These are phyloP conservation scores for Drosophila mayaguana DNA, from an alignment of 2,888 invertebrate genomes.

Conservation along the genomic window DNA sequence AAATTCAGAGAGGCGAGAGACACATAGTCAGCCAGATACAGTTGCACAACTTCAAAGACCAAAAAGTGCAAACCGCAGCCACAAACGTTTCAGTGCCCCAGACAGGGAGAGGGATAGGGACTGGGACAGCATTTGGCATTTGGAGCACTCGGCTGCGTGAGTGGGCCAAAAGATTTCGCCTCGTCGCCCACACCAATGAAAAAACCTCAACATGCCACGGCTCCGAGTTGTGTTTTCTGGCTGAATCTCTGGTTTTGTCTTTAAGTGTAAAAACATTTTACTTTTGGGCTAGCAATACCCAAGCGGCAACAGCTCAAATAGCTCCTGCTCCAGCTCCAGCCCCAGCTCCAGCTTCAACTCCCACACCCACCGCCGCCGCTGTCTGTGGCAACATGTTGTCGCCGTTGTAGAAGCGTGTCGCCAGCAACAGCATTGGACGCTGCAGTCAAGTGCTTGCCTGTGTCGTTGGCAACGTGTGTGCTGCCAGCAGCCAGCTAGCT, in stretches of 20 bases:
- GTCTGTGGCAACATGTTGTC: conserved; percentile 73
- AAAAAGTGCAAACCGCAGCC: conserved; percentile 82
- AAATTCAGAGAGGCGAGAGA: conserved; percentile 11
- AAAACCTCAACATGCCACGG: conserved; percentile 51
- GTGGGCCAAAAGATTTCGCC: conserved; percentile 60
- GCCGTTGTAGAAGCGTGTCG: conserved; percentile 75
- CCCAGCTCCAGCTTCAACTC: neutral
- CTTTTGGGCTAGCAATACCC: conserved; percentile 72
- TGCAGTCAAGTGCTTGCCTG: conserved; percentile 71
- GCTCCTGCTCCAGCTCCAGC: neutral
- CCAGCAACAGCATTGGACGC: conserved; percentile 51
- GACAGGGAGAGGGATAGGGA: neutral
- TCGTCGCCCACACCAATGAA: conserved; percentile 13
- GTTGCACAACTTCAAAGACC: conserved; percentile 72
- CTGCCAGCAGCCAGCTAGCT: conserved; percentile 37
- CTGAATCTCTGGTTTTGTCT: conserved; percentile 80
- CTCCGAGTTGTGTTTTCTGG: conserved; percentile 54
- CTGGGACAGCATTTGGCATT: conserved; percentile 13
- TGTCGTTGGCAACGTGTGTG: conserved; percentile 45
- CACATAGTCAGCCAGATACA: conserved; percentile 34
- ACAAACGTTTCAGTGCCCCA: conserved; percentile 72
- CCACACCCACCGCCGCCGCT: conserved; percentile 9
- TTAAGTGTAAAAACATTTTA: conserved; percentile 82
- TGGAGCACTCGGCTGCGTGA: conserved; percentile 59
- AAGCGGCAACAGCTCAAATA: conserved; percentile 22